phyloP scores from a whole-genome alignment of 2,113 vertebrate species.

The Donacobius atricapilla region DNA sequence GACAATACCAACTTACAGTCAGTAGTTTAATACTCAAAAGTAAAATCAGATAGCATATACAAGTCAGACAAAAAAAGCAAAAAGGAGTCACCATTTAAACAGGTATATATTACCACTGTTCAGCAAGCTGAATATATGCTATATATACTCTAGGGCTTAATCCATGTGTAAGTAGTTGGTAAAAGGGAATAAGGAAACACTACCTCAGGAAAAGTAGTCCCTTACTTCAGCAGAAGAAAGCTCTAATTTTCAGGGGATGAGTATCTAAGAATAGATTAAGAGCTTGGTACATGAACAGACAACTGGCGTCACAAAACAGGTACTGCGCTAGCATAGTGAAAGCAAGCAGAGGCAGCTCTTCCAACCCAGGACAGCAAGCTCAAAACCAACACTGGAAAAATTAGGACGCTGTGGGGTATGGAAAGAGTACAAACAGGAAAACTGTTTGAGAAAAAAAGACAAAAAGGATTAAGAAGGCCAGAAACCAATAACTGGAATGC shows the following conservation, averaged over 20 bases:
- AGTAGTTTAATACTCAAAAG: neutral
- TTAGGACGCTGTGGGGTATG: neutral
- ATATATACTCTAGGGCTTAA: neutral
- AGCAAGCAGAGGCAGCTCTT: neutral
- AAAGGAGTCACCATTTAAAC: neutral
- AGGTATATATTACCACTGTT: neutral
- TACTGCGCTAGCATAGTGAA: neutral
- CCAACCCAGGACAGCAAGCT: neutral
- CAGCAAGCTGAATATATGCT: neutral
- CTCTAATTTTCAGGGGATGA: neutral
- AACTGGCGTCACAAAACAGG: neutral
- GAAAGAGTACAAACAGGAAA: neutral
- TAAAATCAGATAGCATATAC: rapidly evolving
- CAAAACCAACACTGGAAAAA: neutral
- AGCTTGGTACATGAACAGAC: neutral
- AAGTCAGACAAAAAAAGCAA: neutral
- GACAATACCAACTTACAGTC: neutral
- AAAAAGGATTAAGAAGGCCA: neutral
- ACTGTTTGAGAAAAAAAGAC: neutral
- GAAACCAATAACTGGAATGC: neutral
- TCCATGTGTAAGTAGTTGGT: neutral
- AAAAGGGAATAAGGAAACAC: neutral
- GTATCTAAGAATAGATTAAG: neutral
- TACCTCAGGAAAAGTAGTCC: neutral
- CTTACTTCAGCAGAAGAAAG: neutral